A percentile compares a stretch with the other conserved stretches of the same genome.
These are phyloP conservation scores for Brenthis daphne DNA, from an alignment of 2,888 invertebrate genomes.

Conservation along the genomic window DNA sequence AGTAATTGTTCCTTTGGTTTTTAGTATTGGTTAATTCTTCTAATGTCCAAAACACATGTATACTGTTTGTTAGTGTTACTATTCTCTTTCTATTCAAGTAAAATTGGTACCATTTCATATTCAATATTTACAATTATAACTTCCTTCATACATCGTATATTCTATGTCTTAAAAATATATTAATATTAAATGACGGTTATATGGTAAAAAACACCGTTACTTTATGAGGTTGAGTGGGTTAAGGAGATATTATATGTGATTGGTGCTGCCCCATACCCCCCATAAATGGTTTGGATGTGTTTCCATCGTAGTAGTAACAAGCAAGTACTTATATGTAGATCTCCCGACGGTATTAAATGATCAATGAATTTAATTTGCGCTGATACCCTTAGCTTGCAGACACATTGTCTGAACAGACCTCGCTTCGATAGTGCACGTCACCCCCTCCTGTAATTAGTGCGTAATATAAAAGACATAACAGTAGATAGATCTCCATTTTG, in stretches of 20 bases:
- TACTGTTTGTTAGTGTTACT: too few species aligned
- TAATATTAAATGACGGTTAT: neutral
- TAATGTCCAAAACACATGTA: too few species aligned
- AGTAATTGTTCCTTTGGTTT: too few species aligned
- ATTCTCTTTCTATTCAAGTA: too few species aligned
- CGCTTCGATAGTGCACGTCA: slow-evolving; percentile 40
- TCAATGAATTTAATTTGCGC: slow-evolving; percentile 62
- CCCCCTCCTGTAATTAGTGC: slow-evolving; percentile 35
- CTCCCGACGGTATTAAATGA: slow-evolving; percentile 60
- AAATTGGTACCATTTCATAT: too few species aligned
- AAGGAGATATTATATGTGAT: slow-evolving; percentile 73
- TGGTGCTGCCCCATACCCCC: slow-evolving; percentile 79
- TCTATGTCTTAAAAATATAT: neutral
- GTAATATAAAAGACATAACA: slow-evolving; percentile 23
- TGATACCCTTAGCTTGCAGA: slow-evolving; percentile 59
- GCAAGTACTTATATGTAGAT: slow-evolving; percentile 55
- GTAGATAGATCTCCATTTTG: slow-evolving; percentile 36
- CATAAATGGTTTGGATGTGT: slow-evolving; percentile 68
- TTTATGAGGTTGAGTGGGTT: slow-evolving; percentile 74
- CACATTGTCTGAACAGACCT: slow-evolving; percentile 49
- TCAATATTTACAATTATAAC: neutral
- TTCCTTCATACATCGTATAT: neutral
- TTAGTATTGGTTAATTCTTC: too few species aligned
- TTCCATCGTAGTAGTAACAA: slow-evolving; percentile 65
- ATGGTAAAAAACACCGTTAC: slow-evolving; percentile 2